phyloP scores from a whole-genome alignment of 1,140 invertebrate genomes.

The Arion vulgaris region DNA sequence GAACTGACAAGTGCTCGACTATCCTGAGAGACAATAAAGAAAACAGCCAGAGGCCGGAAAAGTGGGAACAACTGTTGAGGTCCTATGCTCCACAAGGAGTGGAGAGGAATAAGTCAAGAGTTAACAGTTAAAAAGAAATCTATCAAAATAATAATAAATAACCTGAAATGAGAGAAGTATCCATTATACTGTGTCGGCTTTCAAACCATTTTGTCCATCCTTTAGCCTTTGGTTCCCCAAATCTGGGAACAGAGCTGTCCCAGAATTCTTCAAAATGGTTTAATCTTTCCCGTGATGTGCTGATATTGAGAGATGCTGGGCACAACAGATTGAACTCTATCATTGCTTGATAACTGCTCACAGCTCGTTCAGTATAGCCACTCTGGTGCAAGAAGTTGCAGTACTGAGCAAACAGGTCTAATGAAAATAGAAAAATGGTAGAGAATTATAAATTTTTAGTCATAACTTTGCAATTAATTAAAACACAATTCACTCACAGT shows the following conservation, averaged over 20 bases:
- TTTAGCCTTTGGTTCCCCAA: conserved; percentile 71
- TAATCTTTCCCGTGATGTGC: conserved; percentile 55
- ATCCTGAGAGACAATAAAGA: too few relatives aligned
- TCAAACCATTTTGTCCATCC: conserved; percentile 70
- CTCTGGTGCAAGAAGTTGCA: conserved; percentile 69
- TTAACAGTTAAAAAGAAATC: too few relatives aligned
- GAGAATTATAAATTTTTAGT: too few relatives aligned
- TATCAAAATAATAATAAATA: too few relatives aligned
- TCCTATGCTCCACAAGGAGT: too few relatives aligned
- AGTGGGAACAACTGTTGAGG: too few relatives aligned
- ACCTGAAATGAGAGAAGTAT: conserved; percentile 2
- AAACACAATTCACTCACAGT: too few relatives aligned
- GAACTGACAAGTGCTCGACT: too few relatives aligned
- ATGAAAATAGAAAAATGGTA: conserved; percentile 38
- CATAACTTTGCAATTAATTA: too few relatives aligned
- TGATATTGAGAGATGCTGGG: conserved; percentile 54
- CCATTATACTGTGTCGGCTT: not conserved
- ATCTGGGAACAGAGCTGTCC: conserved; percentile 73
- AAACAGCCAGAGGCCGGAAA: too few relatives aligned
- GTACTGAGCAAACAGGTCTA: conserved; percentile 71
- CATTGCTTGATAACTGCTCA: conserved; percentile 73
- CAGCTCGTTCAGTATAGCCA: conserved; percentile 74
- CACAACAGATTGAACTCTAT: conserved; percentile 75
- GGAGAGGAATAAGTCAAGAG: too few relatives aligned
- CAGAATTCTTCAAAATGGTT: conserved; percentile 74